A percentile compares a stretch with the other conserved stretches of the same genome.
Conservation (phyloP, 2,888 invertebrate species). For the Ctena decussata region DNA sequence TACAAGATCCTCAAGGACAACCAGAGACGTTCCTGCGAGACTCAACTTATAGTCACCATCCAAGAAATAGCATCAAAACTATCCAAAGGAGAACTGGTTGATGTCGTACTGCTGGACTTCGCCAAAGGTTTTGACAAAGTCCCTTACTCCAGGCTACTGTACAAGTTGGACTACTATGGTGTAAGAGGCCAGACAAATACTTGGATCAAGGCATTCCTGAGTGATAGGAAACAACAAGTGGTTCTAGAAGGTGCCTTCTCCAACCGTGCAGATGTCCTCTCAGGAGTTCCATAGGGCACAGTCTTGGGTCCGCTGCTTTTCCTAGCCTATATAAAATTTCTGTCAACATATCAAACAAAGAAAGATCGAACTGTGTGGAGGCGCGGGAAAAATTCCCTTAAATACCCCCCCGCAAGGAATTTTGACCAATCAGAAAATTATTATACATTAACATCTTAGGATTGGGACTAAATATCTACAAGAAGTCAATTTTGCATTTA, state of each 20-base stretch:
- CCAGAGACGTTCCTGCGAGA: too few species aligned
- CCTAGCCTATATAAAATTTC: constrained; percentile 29
- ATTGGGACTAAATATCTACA: too few species aligned
- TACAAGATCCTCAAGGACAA: constrained; percentile 8
- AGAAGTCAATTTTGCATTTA: too few species aligned
- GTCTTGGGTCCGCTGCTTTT: constrained; percentile 41
- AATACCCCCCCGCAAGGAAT: too few species aligned
- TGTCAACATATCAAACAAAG: too few species aligned
- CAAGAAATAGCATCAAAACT: constrained; percentile 16
- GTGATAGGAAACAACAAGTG: constrained; percentile 23
- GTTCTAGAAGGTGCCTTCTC: constrained; percentile 1
- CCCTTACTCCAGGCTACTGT: not conserved
- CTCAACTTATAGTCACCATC: constrained; percentile 17
- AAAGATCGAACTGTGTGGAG: too few species aligned
- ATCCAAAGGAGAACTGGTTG: not conserved
- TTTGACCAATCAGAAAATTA: too few species aligned
- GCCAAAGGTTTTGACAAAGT: too few species aligned
- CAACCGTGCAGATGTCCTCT: constrained; percentile 14
- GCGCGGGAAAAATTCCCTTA: too few species aligned
- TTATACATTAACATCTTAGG: too few species aligned
- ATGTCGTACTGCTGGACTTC: constrained; percentile 32
- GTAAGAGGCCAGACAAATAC: constrained; percentile 9
- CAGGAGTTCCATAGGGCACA: constrained; percentile 30
- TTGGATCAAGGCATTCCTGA: constrained; percentile 16
- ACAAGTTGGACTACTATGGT: constrained; percentile 20